A percentile compares a stretch with the other conserved stretches of the same genome.
These are phyloP conservation scores for Baccha elongata DNA, from an alignment of 2,888 invertebrate species.

Conservation along the genomic window DNA sequence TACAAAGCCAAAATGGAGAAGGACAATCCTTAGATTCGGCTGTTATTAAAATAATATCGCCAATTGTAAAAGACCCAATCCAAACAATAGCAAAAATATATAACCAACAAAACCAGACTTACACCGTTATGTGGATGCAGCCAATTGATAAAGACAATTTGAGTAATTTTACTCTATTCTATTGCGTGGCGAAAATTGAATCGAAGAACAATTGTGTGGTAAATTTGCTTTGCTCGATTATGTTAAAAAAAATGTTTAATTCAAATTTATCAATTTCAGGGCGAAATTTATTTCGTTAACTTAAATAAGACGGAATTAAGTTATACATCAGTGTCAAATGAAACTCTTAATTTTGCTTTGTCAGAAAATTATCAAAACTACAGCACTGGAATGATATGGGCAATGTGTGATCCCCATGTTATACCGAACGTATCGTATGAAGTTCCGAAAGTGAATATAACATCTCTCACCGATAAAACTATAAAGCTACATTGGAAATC, in stretches of 20 bases:
- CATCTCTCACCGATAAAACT: slow-evolving; percentile 77
- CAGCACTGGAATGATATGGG: slow-evolving; percentile 94
- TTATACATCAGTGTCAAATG: slow-evolving; percentile 81
- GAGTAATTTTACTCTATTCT: slow-evolving; percentile 91
- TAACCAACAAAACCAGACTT: slow-evolving; percentile 85
- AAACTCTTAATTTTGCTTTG: slow-evolving; percentile 88
- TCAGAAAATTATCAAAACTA: slow-evolving; percentile 87
- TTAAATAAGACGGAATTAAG: slow-evolving; percentile 80
- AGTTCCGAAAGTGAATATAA: slow-evolving; percentile 76
- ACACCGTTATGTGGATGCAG: slow-evolving; percentile 89
- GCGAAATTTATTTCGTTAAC: slow-evolving; percentile 85
- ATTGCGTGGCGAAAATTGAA: slow-evolving; percentile 86
- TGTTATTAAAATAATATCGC: slow-evolving; percentile 76
- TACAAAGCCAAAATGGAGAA: slow-evolving; percentile 78
- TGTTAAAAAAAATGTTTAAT: background rate
- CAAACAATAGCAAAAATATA: slow-evolving; percentile 88
- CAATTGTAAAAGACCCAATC: slow-evolving; percentile 24
- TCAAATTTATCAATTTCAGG: slow-evolving; percentile 80
- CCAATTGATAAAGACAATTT: slow-evolving; percentile 82
- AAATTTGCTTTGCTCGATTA: slow-evolving; percentile 14
- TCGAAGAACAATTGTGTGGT: slow-evolving; percentile 85
- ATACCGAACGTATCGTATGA: slow-evolving; percentile 78
- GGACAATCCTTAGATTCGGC: slow-evolving; percentile 77
- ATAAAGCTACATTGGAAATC: slow-evolving; percentile 89
- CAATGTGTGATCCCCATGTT: slow-evolving; percentile 84